Evolutionary conservation across 1,140 invertebrate genomes (phyloP).

Genomic region (Drosophila nigrodunni): DNA sequence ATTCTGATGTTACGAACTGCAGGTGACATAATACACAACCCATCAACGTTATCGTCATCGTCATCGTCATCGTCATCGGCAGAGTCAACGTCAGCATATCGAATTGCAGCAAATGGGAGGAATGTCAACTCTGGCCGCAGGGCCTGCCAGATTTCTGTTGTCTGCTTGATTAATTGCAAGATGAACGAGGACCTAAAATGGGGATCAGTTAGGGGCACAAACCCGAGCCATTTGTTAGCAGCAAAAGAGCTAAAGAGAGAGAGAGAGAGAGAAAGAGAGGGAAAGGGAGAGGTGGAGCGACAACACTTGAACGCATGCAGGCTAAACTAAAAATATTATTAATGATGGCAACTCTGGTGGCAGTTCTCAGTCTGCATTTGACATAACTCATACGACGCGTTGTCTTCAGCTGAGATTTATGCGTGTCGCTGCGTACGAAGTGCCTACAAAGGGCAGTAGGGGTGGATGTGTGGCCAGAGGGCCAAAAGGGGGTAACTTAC

Average conservation of each 20-base stretch:
- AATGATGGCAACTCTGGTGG: constrained; percentile 61
- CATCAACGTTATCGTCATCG: constrained; percentile 2
- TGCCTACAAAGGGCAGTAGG: background rate
- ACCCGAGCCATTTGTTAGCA: constrained; percentile 51
- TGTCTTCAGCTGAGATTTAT: constrained; percentile 70
- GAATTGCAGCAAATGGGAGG: constrained; percentile 38
- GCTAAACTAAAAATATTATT: constrained; percentile 77
- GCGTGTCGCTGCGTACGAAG: constrained; percentile 18
- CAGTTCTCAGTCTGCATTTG: constrained; percentile 71
- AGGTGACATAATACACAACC: constrained; percentile 34
- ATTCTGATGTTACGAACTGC: constrained; percentile 31
- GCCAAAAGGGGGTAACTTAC: constrained; percentile 4
- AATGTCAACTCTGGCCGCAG: constrained; percentile 40
- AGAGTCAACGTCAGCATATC: constrained; percentile 21
- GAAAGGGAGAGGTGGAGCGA: background rate
- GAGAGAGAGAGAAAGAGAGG: background rate
- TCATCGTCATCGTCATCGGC: background rate
- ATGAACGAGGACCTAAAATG: constrained; percentile 19
- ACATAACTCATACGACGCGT: constrained; percentile 77
- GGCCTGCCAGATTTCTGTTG: constrained; percentile 63
- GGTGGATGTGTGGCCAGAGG: background rate
- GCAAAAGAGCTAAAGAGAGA: no score
- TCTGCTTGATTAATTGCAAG: constrained; percentile 77
- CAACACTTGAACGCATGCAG: constrained; percentile 26
- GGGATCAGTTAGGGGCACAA: background rate